Conservation (phyloP, 2,113 vertebrate genomes). For the Bos taurus region DNA sequence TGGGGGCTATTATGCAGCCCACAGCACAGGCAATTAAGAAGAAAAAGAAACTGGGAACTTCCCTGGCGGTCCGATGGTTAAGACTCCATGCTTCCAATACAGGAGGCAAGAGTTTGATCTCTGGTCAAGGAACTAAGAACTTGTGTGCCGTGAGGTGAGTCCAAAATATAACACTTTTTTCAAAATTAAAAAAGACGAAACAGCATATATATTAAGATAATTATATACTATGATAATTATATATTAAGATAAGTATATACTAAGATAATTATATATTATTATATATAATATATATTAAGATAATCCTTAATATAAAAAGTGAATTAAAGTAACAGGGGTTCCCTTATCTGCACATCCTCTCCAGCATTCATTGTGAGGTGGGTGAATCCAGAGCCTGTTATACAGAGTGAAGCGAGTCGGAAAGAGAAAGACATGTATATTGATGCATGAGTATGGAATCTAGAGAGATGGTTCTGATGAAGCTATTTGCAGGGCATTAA, state of each 20-base stretch:
- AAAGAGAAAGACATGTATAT: neutral
- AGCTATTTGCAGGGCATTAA: neutral
- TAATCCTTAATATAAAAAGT: neutral
- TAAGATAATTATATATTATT: neutral
- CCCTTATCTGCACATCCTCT: neutral
- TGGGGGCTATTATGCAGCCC: neutral
- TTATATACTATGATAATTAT: neutral
- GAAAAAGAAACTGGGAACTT: neutral
- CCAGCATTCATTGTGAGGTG: neutral
- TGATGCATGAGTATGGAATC: neutral
- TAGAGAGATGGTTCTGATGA: neutral
- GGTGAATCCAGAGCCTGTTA: neutral
- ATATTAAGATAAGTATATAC: too few relatives aligned
- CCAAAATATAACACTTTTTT: neutral
- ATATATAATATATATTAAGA: neutral
- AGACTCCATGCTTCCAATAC: neutral
- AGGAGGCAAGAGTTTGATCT: neutral
- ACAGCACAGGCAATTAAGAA: neutral
- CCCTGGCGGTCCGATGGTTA: neutral
- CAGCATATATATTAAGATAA: neutral
- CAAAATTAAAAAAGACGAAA: neutral
- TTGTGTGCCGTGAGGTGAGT: neutral
- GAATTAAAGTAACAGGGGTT: neutral
- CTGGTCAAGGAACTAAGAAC: neutral
- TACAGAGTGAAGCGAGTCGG: neutral